A percentile compares a stretch with the other conserved stretches of the same genome.
Evolutionary conservation across 1,140 invertebrate species (phyloP).

Genomic region (Megalonaias nervosa): DNA sequence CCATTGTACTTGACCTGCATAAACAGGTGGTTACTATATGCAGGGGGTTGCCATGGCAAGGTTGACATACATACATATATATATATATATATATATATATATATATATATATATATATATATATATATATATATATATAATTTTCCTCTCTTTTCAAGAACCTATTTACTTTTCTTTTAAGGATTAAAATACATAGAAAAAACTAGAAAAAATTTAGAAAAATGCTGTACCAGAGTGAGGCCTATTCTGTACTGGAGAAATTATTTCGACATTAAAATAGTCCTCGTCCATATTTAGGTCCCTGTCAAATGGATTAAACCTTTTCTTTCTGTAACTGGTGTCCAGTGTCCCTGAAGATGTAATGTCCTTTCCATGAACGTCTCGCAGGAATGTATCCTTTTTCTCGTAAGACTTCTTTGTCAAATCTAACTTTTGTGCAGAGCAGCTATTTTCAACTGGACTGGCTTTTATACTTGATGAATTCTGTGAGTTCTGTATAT

Average conservation of each 20-base stretch:
- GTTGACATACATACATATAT: no score
- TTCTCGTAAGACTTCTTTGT: not conserved
- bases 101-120: no score
- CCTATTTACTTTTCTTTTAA: not conserved
- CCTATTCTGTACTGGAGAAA: not conserved
- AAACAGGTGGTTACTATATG: no score
- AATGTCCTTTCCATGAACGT: not conserved
- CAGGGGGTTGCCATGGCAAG: no score
- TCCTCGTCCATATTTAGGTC: slow-evolving; percentile 31
- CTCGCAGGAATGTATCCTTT: slow-evolving; percentile 3
- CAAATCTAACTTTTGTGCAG: not conserved
- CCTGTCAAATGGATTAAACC: slow-evolving; percentile 38
- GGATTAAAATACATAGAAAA: not conserved
- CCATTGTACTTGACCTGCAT: no score
- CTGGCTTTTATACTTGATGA: slow-evolving; percentile 15
- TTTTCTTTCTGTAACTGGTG: not conserved
- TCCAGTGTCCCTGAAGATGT: slow-evolving; percentile 20
- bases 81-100: no score
- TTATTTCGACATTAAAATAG: slow-evolving; percentile 19
- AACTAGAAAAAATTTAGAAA: slow-evolving; percentile 9
- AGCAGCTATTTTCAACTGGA: slow-evolving; percentile 3
- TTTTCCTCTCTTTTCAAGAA: not conserved
- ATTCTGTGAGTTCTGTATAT: slow-evolving; percentile 5
- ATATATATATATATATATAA: not conserved
- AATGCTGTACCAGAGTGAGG: slow-evolving; percentile 11